Percentiles rank a stretch among this genome's conserved stretches.
Evolutionary conservation across 2,888 invertebrate species (phyloP).

Genomic region (Cataglyphis altisquamis): DNA sequence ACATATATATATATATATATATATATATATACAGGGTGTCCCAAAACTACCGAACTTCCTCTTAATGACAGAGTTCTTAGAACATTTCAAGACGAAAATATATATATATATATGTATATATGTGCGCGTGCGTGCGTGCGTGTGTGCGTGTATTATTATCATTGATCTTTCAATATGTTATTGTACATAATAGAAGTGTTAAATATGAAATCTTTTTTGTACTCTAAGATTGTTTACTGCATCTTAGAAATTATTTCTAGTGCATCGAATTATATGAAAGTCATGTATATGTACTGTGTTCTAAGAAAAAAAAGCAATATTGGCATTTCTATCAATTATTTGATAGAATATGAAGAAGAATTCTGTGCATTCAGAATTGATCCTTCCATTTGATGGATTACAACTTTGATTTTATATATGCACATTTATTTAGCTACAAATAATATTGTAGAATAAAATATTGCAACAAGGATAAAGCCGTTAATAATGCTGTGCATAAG

Average conservation of each 20-base stretch:
- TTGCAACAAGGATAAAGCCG: neutral
- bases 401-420: constrained; percentile 56
- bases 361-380: constrained; percentile 35
- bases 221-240: neutral
- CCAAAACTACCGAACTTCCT: too few species aligned
- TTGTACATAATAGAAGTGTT: constrained; percentile 21
- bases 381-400: constrained; percentile 61
- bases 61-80: too few species aligned
- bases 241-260: constrained; percentile 12
- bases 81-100: too few species aligned
- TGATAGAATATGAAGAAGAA: too few species aligned
- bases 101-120: too few species aligned
- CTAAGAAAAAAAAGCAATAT: constrained; percentile 16
- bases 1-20: too few species aligned
- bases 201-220: constrained; percentile 19
- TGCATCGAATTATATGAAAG: constrained; percentile 38
- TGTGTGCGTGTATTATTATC: neutral
- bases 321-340: constrained; percentile 29
- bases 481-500: constrained; percentile 19
- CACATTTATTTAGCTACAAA: constrained; percentile 30
- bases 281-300: constrained; percentile 16
- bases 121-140: too few species aligned
- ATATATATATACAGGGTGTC: too few species aligned
- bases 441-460: constrained; percentile 31
- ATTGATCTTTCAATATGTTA: constrained; percentile 17